phyloP scores from a whole-genome alignment of 2,888 invertebrate species.

The Xanthostigma xanthostigma region DNA sequence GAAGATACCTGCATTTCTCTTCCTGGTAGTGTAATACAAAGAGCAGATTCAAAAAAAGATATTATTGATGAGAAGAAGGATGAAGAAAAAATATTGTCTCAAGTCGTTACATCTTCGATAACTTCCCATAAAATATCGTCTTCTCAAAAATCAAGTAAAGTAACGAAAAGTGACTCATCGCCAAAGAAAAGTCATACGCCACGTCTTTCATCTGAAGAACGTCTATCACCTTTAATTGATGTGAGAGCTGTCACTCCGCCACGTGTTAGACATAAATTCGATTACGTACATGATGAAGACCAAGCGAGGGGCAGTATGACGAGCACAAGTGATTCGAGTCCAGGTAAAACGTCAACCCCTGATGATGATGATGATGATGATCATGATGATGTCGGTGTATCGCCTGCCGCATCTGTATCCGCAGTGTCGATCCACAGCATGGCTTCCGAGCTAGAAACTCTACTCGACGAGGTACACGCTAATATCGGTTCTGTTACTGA shows the following conservation, averaged over 20 bases:
- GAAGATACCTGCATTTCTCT: constrained; percentile 5
- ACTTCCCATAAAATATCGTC: background rate
- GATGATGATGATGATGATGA: too few species aligned
- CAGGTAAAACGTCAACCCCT: constrained; percentile 24
- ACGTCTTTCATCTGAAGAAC: constrained; percentile 18
- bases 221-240: constrained; percentile 28
- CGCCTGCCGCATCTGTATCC: constrained; percentile 14
- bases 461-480: constrained; percentile 28
- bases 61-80: constrained; percentile 5
- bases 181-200: constrained; percentile 8
- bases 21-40: background rate
- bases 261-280: constrained; percentile 26
- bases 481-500: constrained; percentile 13
- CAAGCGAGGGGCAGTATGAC: constrained; percentile 10
- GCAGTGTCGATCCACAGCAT: constrained; percentile 33
- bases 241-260: constrained; percentile 27
- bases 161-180: constrained; percentile 9
- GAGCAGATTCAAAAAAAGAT: constrained; percentile 1
- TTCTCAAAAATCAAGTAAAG: constrained; percentile 1
- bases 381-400: background rate
- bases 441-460: constrained; percentile 32
- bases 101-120: background rate
- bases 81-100: background rate
- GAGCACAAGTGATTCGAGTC: constrained; percentile 10
- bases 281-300: constrained; percentile 18